phyloP scores from a whole-genome alignment of 2,888 invertebrate genomes.

The Athalia rosae region DNA sequence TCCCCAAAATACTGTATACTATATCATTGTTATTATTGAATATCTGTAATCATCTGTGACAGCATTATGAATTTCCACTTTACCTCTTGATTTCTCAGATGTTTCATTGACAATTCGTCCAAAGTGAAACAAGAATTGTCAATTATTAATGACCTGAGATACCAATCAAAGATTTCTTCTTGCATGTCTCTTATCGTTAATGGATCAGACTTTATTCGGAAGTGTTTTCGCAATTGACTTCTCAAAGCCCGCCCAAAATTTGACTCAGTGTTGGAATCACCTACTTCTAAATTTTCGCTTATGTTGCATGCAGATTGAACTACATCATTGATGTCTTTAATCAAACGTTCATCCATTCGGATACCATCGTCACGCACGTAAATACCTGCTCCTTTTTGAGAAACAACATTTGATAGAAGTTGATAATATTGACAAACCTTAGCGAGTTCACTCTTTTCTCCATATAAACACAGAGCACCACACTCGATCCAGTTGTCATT shows the following conservation, averaged over 20 bases:
- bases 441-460: constrained; percentile 76
- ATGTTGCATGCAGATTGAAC: constrained; percentile 75
- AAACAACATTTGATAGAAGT: constrained; percentile 73
- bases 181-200: constrained; percentile 67
- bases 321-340: constrained; percentile 75
- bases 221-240: constrained; percentile 72
- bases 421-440: constrained; percentile 73
- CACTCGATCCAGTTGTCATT: constrained; percentile 74
- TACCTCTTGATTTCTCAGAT: constrained; percentile 77
- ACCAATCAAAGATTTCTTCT: constrained; percentile 78
- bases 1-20: neutral
- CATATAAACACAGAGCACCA: constrained; percentile 82
- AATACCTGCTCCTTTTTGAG: constrained; percentile 77
- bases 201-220: constrained; percentile 68
- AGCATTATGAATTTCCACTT: neutral
- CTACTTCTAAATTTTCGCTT: constrained; percentile 71
- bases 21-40: neutral
- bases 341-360: constrained; percentile 72
- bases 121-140: constrained; percentile 79
- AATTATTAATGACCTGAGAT: constrained; percentile 77
- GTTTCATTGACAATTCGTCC: constrained; percentile 76
- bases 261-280: constrained; percentile 54
- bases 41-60: too few relatives aligned
- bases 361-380: constrained; percentile 75
- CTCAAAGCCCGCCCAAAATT: constrained; percentile 71